Base-by-base conservation (phyloP, 2,888 invertebrate species). In the Synanthedon formicaeformis region DNA sequence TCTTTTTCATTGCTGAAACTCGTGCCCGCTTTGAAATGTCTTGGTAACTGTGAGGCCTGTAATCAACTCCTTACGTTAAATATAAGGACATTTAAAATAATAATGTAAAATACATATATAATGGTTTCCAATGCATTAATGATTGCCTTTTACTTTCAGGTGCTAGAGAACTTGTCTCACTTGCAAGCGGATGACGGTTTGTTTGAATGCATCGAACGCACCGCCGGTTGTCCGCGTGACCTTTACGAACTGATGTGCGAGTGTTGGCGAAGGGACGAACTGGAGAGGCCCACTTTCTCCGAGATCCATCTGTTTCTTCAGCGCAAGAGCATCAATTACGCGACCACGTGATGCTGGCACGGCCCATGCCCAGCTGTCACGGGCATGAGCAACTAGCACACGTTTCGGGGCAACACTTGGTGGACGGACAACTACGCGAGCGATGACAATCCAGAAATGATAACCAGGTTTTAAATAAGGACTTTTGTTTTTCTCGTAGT, bases 261-360 rank as follows among this genome's bases (percentile, higher is more conserved):
- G 69, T 96, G 96, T 76, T 96, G 96, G 96, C 91, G 92, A 56
- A 88, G 93, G 45, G 92, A 92, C 65, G 94, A 93, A 55, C 77
- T 83, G 51, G 92, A 92, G 59, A 85, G 96, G 41, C 96, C 96
- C 4, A 88, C 91, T 58, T 96, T 96, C 88, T 88, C 91, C 40
- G 95, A 96, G 69, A 92, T 95, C 60, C 94, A 94, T 75, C 89
- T 93, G 68, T 94, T 96, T 83, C 89, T 96, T 57, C 94, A 93
- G 73, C 81, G 93, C 14, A 73, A 71, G 57, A 60, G 67, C 51
- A 63, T 77, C 51, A 63, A 57, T 51, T 72, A 71, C 57, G 62
- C 66, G 50, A 61, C 67, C 65, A 73, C 81, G 80, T 81, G 81
- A 81, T 77, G 60, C 60, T 55, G 65, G 72, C 64, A 56, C 18